These are phyloP conservation scores for Listronotus oregonensis DNA, from an alignment of 1,140 invertebrate species.

Conservation along the genomic window DNA sequence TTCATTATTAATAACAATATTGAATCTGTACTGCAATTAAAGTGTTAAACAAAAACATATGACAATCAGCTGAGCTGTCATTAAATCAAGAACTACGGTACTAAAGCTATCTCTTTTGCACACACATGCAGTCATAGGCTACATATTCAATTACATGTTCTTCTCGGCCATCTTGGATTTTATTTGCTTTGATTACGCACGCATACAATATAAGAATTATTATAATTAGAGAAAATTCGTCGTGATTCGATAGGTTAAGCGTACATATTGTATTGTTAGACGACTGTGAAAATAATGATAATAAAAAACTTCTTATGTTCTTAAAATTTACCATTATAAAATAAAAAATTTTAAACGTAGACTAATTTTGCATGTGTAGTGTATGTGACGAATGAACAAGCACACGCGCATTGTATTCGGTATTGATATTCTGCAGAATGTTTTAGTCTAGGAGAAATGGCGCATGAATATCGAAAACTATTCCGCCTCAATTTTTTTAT, in stretches of 20 bases:
- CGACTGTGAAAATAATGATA: neutral
- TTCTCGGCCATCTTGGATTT: slow-evolving; percentile 7
- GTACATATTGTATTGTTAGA: neutral
- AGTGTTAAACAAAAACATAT: neutral
- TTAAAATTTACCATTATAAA: too few species aligned
- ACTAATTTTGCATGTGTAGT: too few species aligned
- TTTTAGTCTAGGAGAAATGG: too few species aligned
- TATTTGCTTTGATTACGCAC: neutral
- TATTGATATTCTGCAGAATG: too few species aligned
- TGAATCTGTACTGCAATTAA: slow-evolving; percentile 2
- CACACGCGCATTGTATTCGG: neutral
- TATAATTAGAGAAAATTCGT: neutral
- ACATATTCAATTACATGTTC: slow-evolving; percentile 7
- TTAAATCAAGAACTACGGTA: slow-evolving; percentile 22
- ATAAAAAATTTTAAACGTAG: too few species aligned
- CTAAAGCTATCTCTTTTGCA: slow-evolving; percentile 22
- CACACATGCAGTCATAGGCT: slow-evolving; percentile 12
- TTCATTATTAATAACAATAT: slow-evolving; percentile 18
- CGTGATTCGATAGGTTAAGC: slow-evolving; percentile 1
- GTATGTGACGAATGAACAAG: neutral
- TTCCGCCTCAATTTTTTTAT: too few species aligned
- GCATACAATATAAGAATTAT: neutral
- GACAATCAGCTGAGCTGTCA: neutral
- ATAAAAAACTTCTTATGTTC: too few species aligned
- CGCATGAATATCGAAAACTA: too few species aligned